phyloP scores from a whole-genome alignment of 2,113 vertebrate species.

The Tragulus kanchil region DNA sequence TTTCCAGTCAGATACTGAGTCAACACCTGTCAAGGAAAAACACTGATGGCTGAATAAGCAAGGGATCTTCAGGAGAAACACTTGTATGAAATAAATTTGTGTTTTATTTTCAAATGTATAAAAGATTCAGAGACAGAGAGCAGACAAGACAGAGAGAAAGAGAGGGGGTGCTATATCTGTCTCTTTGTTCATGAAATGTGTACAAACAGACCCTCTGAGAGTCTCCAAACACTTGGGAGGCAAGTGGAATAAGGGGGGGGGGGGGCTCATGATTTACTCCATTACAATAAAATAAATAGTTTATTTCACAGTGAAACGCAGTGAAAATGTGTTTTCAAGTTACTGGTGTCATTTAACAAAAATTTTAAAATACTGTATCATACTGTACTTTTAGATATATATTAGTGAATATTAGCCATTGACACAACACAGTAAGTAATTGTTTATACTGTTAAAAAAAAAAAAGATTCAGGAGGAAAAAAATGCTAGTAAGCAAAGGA shows the following conservation, averaged over 20 bases:
- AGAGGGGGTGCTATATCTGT: too few species aligned
- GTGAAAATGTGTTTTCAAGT: background rate
- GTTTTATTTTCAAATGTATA: background rate
- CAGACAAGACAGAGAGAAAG: background rate
- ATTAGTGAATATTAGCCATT: background rate
- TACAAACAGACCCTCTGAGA: background rate
- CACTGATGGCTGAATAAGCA: background rate
- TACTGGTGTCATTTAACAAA: background rate
- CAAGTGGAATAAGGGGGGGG: accelerated
- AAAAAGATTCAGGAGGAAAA: background rate
- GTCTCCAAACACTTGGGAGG: background rate
- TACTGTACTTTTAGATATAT: background rate
- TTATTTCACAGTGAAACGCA: background rate
- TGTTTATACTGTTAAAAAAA: background rate
- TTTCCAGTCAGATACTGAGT: background rate
- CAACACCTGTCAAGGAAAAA: background rate
- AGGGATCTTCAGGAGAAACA: background rate
- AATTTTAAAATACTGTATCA: background rate
- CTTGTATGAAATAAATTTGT: background rate
- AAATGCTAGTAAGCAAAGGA: background rate
- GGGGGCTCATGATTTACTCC: background rate
- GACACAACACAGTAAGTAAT: background rate
- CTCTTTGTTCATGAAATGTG: background rate
- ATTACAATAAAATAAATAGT: background rate
- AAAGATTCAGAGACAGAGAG: background rate